A percentile compares a stretch with the other conserved stretches of the same genome.
Evolutionary conservation across 2,888 invertebrate genomes (phyloP).

Genomic region (Acleris cristana): DNA sequence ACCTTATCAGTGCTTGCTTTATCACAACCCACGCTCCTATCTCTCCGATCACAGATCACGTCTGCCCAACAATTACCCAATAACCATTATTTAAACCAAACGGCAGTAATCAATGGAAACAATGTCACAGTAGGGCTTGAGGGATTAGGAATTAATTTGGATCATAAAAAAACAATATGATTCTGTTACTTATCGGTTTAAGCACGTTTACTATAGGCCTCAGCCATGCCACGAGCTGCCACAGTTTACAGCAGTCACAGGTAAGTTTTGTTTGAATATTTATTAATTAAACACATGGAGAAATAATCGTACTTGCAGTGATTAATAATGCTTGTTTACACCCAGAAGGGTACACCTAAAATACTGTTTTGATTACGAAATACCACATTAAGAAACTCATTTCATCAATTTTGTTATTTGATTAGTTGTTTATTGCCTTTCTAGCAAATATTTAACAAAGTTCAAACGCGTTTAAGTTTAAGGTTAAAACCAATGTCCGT

Average conservation of each 20-base stretch:
- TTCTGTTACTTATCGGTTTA: constrained; percentile 51
- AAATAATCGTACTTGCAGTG: too few relatives aligned
- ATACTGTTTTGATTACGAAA: too few relatives aligned
- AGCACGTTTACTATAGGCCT: constrained; percentile 56
- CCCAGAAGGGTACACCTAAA: too few relatives aligned
- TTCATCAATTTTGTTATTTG: too few relatives aligned
- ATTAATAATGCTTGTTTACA: too few relatives aligned
- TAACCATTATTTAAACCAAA: constrained; percentile 32
- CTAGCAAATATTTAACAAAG: too few relatives aligned
- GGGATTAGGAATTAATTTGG: constrained; percentile 13
- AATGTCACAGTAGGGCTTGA: constrained; percentile 15
- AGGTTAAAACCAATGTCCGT: too few relatives aligned
- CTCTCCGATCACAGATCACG: constrained; percentile 40
- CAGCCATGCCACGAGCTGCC: constrained; percentile 56
- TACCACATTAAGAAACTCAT: too few relatives aligned
- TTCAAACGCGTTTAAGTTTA: too few relatives aligned
- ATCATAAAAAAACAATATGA: constrained; percentile 49
- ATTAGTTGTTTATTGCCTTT: too few relatives aligned
- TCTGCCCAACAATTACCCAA: constrained; percentile 38
- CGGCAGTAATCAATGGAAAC: constrained; percentile 5
- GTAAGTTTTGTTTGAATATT: constrained; percentile 48
- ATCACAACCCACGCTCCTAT: constrained; percentile 24
- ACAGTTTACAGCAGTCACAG: constrained; percentile 64
- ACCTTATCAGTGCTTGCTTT: constrained; percentile 23
- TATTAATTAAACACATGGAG: too few relatives aligned